Evolutionary conservation across 2,888 invertebrate species (phyloP), one percentile per base, ranked within the genome.

Genomic region (Chydorus sphaericus): DNA sequence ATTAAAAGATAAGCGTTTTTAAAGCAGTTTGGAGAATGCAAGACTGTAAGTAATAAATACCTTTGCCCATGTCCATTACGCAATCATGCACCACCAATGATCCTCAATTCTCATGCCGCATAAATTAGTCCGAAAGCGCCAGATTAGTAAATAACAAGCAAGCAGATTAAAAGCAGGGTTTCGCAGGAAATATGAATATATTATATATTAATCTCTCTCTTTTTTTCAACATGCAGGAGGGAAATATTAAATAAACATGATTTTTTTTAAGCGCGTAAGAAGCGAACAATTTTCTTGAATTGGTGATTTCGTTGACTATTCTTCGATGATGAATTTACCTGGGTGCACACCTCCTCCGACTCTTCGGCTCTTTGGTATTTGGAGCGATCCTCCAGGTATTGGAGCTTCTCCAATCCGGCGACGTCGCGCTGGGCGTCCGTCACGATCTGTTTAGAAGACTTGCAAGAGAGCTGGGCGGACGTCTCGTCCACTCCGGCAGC

Each of bases 361-460:
- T 78, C 74, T 67, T 88, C 85, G 37, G 77, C 76, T 58, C 88
- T 78, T 36, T 82, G 81, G 65, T 86, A 85, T 61, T 79, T 80
- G 0, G 84, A 81, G 62, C 82, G 78, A 64, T 91, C 91, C 74
- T 93, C 93, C 54, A 93, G 72, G 64, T 85, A 82, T 63, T 90
- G 88, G 60, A 93, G 90, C 72, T 90, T 88, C 67, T 88, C 85
- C 53, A 92, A 72, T 11, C 91, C 88, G 54, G 82, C 80, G 70
- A 90, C 87, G 70, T 91, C 87, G 65, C 92, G 91, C 69, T 89
- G 87, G 16, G 89, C 87, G 20, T 80, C 79, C 30, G 87, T 86
- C 28, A 90, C 75, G 62, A 90, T 86, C 69, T 87, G 87, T 31
- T 57, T 39, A 3, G 48, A 37, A 11, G 58, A 57, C 31, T 63